Conservation (phyloP, 2,888 invertebrate genomes). For the Strigamia transsilvanica region DNA sequence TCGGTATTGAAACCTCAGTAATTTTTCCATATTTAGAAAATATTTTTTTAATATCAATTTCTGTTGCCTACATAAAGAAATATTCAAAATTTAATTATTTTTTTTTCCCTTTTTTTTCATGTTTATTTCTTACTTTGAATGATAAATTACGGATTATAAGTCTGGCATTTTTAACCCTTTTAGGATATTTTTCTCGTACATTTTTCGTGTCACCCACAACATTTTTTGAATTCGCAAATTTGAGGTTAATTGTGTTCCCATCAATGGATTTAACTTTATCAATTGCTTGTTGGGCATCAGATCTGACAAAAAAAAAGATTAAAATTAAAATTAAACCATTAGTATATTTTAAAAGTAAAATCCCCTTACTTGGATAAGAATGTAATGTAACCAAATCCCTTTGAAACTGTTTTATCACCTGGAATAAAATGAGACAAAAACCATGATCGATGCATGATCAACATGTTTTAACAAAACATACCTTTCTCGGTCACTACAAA, state of each 20-base stretch:
- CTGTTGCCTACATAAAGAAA: neutral
- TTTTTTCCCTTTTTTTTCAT: neutral
- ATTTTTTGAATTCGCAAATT: conserved; percentile 32
- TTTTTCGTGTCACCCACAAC: neutral
- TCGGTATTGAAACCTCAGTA: conserved; percentile 32
- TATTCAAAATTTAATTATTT: neutral
- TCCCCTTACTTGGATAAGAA: neutral
- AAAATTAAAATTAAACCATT: neutral
- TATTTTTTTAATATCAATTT: neutral
- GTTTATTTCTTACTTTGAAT: neutral
- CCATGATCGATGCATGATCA: neutral
- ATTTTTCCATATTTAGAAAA: conserved; percentile 46
- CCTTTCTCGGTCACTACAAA: conserved; percentile 24
- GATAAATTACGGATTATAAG: conserved; percentile 48
- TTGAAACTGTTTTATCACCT: neutral
- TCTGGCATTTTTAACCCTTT: neutral
- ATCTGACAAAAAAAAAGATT: neutral
- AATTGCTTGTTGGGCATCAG: conserved; percentile 37
- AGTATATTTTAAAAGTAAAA: neutral
- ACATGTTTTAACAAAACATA: neutral
- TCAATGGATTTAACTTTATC: conserved; percentile 9
- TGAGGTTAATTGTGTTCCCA: neutral
- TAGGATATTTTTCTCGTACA: neutral
- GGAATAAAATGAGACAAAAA: neutral
- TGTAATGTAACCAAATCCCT: conserved; percentile 20